phyloP scores from a whole-genome alignment of 2,113 vertebrate genomes.

The Hemiscyllium ocellatum region DNA sequence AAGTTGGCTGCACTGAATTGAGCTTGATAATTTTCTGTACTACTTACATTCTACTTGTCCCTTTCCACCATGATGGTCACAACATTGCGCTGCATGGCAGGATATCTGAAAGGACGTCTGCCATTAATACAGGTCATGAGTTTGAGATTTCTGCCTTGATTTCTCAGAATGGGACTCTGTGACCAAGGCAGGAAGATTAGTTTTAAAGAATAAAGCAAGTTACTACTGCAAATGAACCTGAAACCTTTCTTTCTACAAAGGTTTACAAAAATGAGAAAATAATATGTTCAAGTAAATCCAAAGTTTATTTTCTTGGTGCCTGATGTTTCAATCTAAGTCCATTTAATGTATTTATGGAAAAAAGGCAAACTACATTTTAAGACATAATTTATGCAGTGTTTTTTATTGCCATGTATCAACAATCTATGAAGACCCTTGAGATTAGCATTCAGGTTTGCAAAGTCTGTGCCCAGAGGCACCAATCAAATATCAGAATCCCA shows the following conservation, averaged over 20 bases:
- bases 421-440: not conserved
- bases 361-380: not conserved
- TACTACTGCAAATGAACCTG: not conserved
- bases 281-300: not conserved
- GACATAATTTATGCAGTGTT: not conserved
- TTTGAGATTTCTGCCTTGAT: not conserved
- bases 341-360: not conserved
- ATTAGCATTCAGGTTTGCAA: not conserved
- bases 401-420: not conserved
- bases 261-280: not conserved
- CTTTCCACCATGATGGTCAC: not conserved
- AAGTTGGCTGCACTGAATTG: not conserved
- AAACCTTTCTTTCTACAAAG: not conserved
- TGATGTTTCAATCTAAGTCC: not conserved
- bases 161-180: constrained; percentile 4
- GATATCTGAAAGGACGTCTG: not conserved
- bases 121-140: not conserved
- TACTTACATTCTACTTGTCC: not conserved
- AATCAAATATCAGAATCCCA: too few species aligned
- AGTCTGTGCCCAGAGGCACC: too few species aligned
- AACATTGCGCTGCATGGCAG: not conserved
- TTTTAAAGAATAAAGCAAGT: not conserved
- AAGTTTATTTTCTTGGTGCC: not conserved
- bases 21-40: not conserved
- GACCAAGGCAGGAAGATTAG: not conserved